Percentiles rank a stretch among this genome's conserved stretches.
These are phyloP conservation scores for Micromussa lordhowensis DNA, from an alignment of 92 coral and sea anemone genomes.

Conservation along the genomic window DNA sequence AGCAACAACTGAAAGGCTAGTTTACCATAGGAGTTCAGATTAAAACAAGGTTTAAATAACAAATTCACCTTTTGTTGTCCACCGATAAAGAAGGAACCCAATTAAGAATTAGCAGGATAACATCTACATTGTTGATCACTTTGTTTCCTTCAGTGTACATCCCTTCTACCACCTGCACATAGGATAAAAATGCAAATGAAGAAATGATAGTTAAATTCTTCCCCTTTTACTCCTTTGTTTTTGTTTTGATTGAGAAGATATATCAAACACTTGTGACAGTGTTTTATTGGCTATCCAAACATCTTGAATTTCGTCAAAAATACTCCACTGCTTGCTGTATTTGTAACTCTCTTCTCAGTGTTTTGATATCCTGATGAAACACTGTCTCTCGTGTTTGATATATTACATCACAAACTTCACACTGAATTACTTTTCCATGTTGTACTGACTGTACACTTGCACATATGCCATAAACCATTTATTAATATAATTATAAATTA, in stretches of 20 bases:
- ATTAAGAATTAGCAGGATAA: slow-evolving; percentile 74
- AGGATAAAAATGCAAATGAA: background rate
- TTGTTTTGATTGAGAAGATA: background rate
- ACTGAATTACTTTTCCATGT: too few relatives aligned
- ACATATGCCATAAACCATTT: too few relatives aligned
- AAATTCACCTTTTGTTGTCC: slow-evolving; percentile 77
- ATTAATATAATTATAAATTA: too few relatives aligned
- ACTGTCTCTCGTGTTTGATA: too few relatives aligned
- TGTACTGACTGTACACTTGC: too few relatives aligned
- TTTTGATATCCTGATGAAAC: too few relatives aligned
- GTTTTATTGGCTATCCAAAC: background rate
- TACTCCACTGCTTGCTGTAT: background rate
- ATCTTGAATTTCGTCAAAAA: slow-evolving; percentile 1
- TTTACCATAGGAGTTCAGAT: too few relatives aligned
- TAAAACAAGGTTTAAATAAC: too few relatives aligned
- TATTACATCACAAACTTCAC: too few relatives aligned
- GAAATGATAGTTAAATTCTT: too few relatives aligned
- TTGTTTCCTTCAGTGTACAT: slow-evolving; percentile 57
- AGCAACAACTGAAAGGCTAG: too few relatives aligned
- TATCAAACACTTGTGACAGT: background rate
- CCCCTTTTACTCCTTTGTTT: background rate
- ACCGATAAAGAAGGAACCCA: slow-evolving; percentile 77
- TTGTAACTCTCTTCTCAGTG: too few relatives aligned
- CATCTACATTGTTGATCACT: slow-evolving; percentile 83
- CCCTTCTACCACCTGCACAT: slow-evolving; percentile 78